phyloP scores from a whole-genome alignment of 53 echinoderm and acorn worm genomes.

The Luidia sarsii region DNA sequence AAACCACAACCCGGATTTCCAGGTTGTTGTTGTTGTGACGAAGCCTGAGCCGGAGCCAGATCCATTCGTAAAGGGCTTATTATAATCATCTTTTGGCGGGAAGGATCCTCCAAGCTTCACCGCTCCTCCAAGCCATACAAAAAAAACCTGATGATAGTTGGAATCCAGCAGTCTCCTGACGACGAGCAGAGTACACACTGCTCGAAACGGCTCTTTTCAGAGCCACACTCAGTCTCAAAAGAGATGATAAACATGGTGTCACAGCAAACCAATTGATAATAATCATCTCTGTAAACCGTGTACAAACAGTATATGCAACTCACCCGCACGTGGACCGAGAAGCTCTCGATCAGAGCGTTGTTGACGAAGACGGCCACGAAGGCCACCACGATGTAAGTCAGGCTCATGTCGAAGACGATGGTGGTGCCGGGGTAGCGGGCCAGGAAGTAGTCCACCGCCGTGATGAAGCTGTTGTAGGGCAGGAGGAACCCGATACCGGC shows the following conservation, averaged over 20 bases:
- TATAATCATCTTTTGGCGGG: neutral
- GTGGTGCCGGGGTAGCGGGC: slow-evolving; percentile 72
- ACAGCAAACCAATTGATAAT: neutral
- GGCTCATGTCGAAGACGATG: slow-evolving; percentile 84
- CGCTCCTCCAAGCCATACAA: too few species aligned
- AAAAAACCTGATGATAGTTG: too few species aligned
- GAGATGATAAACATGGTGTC: too few species aligned
- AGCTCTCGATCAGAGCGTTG: slow-evolving; percentile 75
- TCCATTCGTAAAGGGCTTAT: neutral
- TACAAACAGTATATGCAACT: slow-evolving; percentile 13
- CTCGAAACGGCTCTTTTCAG: too few species aligned
- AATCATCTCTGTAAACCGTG: neutral
- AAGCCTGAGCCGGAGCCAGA: too few species aligned
- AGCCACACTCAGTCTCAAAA: too few species aligned
- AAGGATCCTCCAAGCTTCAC: too few species aligned
- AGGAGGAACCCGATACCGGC: slow-evolving; percentile 85
- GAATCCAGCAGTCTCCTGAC: too few species aligned
- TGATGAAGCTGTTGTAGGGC: slow-evolving; percentile 89
- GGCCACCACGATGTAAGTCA: slow-evolving; percentile 77
- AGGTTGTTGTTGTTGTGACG: too few species aligned
- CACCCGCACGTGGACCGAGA: slow-evolving; percentile 59
- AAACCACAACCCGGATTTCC: too few species aligned
- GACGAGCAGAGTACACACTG: too few species aligned
- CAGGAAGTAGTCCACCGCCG: slow-evolving; percentile 81
- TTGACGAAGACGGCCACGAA: slow-evolving; percentile 76